Conservation (phyloP, 2,797 vertebrate species). For the Xenentodon cancila region DNA sequence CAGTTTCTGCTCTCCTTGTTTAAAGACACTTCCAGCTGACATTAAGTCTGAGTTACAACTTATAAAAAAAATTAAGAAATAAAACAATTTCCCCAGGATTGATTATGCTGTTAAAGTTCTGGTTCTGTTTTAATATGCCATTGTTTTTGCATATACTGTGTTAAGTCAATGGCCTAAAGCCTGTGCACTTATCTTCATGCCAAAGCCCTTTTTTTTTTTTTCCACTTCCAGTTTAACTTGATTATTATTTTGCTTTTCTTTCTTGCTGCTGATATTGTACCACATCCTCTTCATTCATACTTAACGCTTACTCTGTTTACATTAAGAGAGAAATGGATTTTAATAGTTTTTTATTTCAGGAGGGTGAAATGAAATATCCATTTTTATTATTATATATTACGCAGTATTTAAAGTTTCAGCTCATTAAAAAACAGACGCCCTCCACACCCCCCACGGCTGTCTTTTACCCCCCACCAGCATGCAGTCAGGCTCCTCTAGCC, state of each 20-base stretch:
- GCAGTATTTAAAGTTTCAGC: constrained; percentile 99
- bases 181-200: constrained; percentile 49
- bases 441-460: constrained; percentile 82
- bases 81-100: constrained; percentile 33
- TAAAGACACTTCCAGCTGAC: constrained; percentile 21
- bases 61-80: constrained; percentile 17
- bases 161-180: constrained; percentile 53
- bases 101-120: constrained; percentile 17
- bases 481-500: constrained; percentile 90
- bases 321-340: constrained; percentile 96
- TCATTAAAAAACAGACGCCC: constrained; percentile 98
- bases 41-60: constrained; percentile 22
- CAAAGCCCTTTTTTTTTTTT: constrained; percentile 40
- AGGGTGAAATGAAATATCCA: constrained; percentile 98
- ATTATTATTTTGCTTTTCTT: constrained; percentile 77
- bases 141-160: constrained; percentile 40
- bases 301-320: constrained; percentile 96
- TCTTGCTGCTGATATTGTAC: constrained; percentile 61
- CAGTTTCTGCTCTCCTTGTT: constrained; percentile 38
- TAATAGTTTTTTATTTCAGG: constrained; percentile 94
- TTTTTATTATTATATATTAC: constrained; percentile 99
- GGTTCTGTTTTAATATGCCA: constrained; percentile 39
- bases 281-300: constrained; percentile 83
- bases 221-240: constrained; percentile 63
- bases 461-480: constrained; percentile 90